Conservation (phyloP, 2,888 invertebrate genomes). For the Eupithecia vulgata region DNA sequence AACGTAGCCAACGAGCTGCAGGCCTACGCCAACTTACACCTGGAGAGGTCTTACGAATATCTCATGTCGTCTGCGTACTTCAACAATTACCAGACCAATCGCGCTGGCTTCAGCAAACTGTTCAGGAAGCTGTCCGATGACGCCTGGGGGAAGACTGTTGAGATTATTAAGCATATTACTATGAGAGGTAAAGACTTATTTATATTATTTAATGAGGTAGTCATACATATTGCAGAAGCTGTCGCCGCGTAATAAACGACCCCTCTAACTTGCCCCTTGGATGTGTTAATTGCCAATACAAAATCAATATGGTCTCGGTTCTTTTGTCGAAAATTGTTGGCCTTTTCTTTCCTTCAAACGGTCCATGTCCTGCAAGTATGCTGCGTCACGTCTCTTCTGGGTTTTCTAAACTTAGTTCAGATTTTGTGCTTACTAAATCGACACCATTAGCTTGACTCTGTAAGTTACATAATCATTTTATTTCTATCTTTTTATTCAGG, state of each 20-base stretch:
- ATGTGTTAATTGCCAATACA: neutral
- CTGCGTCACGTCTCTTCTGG: neutral
- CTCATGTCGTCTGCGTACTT: constrained; percentile 90
- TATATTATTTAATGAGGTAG: neutral
- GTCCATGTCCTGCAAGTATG: neutral
- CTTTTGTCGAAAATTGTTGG: neutral
- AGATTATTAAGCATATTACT: constrained; percentile 90
- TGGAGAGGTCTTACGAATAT: constrained; percentile 90
- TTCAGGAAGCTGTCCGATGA: constrained; percentile 89
- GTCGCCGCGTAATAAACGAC: too few species aligned
- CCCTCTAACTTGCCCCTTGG: too few species aligned
- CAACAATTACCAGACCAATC: constrained; percentile 89
- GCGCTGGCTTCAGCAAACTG: constrained; percentile 89
- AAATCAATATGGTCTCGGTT: neutral
- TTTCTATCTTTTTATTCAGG: constrained; percentile 51
- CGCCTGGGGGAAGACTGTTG: constrained; percentile 89
- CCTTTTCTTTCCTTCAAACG: neutral
- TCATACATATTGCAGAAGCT: too few species aligned
- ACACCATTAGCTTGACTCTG: too few species aligned
- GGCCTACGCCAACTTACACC: constrained; percentile 86
- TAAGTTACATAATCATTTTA: too few species aligned
- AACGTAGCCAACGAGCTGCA: constrained; percentile 70
- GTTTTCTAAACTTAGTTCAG: neutral
- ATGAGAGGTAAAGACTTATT: constrained; percentile 86
- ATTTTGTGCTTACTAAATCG: too few species aligned